Evolutionary conservation across 2,113 vertebrate genomes (phyloP).

Genomic region (Noturus placidus): DNA sequence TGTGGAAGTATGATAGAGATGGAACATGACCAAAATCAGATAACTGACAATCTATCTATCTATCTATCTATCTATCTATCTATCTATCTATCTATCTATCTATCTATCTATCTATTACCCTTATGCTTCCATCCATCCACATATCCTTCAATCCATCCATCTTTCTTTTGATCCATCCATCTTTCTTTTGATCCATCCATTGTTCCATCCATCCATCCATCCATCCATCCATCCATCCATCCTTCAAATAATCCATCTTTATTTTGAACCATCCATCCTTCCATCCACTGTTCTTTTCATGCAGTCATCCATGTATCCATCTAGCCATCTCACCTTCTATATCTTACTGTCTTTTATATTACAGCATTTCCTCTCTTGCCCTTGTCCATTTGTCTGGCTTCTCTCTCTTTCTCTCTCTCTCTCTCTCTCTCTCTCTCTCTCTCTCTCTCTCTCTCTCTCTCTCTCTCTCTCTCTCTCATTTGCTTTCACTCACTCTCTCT

Average conservation of each 20-base stretch:
- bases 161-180: too few relatives aligned
- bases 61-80: neutral
- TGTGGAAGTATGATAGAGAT: neutral
- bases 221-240: too few relatives aligned
- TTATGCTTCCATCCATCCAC: neutral
- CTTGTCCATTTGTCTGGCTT: neutral
- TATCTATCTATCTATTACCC: neutral
- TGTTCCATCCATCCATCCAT: too few relatives aligned
- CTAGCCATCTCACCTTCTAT: neutral
- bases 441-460: neutral
- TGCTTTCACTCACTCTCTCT: neutral
- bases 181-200: too few relatives aligned
- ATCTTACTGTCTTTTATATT: neutral
- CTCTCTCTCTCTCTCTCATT: neutral
- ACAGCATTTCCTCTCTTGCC: neutral
- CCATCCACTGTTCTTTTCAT: neutral
- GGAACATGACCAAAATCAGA: neutral
- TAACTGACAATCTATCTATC: neutral
- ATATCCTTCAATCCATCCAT: too few relatives aligned
- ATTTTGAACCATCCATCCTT: too few relatives aligned
- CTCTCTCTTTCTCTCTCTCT: neutral
- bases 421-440: neutral
- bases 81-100: neutral
- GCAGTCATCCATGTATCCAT: neutral
- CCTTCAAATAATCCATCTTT: too few relatives aligned